Conservation (phyloP, 2,888 invertebrate species). For the Rambutsinella grinnellia region DNA sequence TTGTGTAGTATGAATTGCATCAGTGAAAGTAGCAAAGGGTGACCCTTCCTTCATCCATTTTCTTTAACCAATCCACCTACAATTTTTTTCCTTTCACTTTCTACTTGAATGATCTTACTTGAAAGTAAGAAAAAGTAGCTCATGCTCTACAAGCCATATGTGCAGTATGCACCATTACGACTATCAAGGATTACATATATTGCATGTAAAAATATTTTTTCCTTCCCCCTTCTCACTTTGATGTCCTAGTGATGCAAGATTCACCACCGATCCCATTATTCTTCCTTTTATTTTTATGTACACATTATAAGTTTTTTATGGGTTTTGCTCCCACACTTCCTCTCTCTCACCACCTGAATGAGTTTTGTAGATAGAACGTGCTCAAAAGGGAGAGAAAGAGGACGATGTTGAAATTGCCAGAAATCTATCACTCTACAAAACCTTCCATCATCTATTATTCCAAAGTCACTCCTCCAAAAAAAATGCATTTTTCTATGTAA, state of each 20-base stretch:
- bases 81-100: background rate
- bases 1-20: too few relatives aligned
- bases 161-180: background rate
- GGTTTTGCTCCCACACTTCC: too few relatives aligned
- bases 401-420: background rate
- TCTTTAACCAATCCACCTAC: background rate
- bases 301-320: background rate
- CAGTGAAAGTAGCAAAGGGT: too few relatives aligned
- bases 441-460: conserved; percentile 33
- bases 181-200: background rate
- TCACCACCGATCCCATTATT: background rate
- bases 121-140: background rate
- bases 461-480: background rate
- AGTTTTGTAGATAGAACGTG: background rate
- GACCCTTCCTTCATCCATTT: background rate
- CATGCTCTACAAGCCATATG: background rate
- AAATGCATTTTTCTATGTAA: background rate
- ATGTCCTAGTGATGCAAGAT: background rate
- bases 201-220: background rate
- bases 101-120: background rate
- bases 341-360: background rate
- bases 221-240: background rate
- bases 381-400: background rate
- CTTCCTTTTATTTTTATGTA: background rate
- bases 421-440: background rate